Evolutionary conservation across 1,140 invertebrate genomes (phyloP).

Genomic region (Dryas iulia): DNA sequence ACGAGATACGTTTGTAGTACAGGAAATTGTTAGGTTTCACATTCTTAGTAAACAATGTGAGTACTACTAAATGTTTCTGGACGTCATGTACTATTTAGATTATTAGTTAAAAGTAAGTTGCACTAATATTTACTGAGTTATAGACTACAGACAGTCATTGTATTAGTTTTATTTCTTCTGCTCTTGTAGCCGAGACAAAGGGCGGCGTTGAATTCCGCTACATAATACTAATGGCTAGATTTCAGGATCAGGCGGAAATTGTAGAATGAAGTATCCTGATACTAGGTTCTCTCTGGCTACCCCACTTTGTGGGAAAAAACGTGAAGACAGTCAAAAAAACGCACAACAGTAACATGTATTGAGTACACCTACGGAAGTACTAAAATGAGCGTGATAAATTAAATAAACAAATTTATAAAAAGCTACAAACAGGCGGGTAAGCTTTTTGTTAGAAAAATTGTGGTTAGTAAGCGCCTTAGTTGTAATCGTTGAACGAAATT

Average conservation of each 20-base stretch:
- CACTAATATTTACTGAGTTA: not conserved
- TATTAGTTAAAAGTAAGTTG: not conserved
- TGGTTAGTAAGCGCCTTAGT: conserved; percentile 13
- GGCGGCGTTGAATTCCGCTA: too few relatives aligned
- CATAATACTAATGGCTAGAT: too few relatives aligned
- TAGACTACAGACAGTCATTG: not conserved
- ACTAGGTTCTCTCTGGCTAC: too few relatives aligned
- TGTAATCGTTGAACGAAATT: conserved; percentile 3
- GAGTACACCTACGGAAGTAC: conserved; percentile 69
- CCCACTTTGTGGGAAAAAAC: too few relatives aligned
- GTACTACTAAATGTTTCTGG: not conserved
- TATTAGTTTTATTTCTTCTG: too few relatives aligned
- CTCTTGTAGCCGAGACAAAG: too few relatives aligned
- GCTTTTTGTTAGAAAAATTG: conserved; percentile 24
- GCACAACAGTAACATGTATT: too few relatives aligned
- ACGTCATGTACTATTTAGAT: not conserved
- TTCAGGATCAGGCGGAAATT: too few relatives aligned
- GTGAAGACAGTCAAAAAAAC: too few relatives aligned
- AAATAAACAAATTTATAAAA: conserved; percentile 78
- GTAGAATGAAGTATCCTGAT: too few relatives aligned
- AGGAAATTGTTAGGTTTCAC: not conserved
- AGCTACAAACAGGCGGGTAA: conserved; percentile 46
- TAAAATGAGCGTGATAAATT: conserved; percentile 74
- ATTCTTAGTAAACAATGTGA: too few relatives aligned
- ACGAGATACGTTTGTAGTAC: not conserved